These are phyloP conservation scores for Paramacrobiotus metropolitanus DNA, from an alignment of 1,140 invertebrate genomes.

Conservation along the genomic window DNA sequence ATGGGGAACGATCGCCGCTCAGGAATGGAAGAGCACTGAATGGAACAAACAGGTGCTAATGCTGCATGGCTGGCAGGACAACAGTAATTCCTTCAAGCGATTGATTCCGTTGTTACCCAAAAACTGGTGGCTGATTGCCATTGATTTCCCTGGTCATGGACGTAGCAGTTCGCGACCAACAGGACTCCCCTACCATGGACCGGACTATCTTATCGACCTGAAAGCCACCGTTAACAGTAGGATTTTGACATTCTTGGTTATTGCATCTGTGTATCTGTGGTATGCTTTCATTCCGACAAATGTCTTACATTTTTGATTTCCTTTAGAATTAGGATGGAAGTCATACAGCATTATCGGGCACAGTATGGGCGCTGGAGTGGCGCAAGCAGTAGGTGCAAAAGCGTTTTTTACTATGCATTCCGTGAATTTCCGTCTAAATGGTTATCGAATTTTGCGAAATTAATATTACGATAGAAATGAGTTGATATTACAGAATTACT, in stretches of 20 bases:
- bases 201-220: slow-evolving; percentile 35
- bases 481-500: too few species aligned
- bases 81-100: background rate
- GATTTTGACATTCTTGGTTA: background rate
- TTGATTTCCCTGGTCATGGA: slow-evolving; percentile 46
- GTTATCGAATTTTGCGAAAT: too few species aligned
- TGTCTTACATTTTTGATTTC: background rate
- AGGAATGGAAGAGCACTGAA: background rate
- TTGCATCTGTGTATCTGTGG: background rate
- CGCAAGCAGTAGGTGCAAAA: slow-evolving; percentile 11
- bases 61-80: slow-evolving; percentile 3
- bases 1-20: background rate
- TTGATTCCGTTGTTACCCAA: slow-evolving; percentile 14
- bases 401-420: background rate
- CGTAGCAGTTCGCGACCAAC: slow-evolving; percentile 46
- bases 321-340: slow-evolving; percentile 42
- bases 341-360: slow-evolving; percentile 31
- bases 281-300: background rate
- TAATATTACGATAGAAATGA: too few species aligned
- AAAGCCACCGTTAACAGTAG: slow-evolving; percentile 37
- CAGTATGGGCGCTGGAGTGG: slow-evolving; percentile 21
- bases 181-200: slow-evolving; percentile 49
- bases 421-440: too few species aligned
- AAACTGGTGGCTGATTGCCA: slow-evolving; percentile 34
- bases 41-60: background rate